A percentile compares a stretch with the other conserved stretches of the same genome.
Evolutionary conservation across 2,888 invertebrate genomes (phyloP).

Genomic region (Andrena fulva): DNA sequence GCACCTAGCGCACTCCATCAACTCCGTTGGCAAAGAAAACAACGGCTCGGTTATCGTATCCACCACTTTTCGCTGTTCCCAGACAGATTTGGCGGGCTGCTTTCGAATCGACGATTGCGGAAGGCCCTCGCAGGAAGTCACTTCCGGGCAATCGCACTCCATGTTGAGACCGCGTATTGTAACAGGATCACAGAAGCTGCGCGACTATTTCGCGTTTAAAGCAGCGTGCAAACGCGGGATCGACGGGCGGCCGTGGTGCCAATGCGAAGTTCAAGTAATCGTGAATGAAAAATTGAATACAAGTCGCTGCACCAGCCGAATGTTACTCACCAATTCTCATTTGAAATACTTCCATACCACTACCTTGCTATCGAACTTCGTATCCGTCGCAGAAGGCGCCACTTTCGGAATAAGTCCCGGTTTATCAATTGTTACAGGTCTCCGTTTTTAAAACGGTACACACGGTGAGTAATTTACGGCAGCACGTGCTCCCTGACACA

Average conservation of each 20-base stretch:
- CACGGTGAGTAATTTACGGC: conserved; percentile 36
- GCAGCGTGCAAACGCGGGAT: not conserved
- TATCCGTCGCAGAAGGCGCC: conserved; percentile 42
- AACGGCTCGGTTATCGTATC: conserved; percentile 85
- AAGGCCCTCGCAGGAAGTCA: conserved; percentile 41
- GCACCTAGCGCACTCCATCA: conserved; percentile 74
- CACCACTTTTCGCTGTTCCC: conserved; percentile 15
- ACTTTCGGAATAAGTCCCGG: conserved; percentile 26
- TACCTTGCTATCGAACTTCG: conserved; percentile 33
- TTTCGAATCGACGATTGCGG: conserved; percentile 3
- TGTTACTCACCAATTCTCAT: not conserved
- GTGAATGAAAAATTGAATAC: not conserved
- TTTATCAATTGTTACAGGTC: conserved; percentile 19
- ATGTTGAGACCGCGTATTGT: conserved; percentile 15
- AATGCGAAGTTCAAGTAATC: too few species aligned
- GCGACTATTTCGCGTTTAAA: not conserved
- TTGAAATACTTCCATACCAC: not conserved
- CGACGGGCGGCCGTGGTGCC: not conserved
- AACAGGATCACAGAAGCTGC: not conserved
- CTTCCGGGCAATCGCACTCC: conserved; percentile 53
- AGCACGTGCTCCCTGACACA: not conserved
- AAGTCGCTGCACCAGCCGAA: not conserved
- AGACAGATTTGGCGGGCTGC: not conserved
- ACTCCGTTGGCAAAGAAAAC: conserved; percentile 88
- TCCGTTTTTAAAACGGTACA: conserved; percentile 9